Base-by-base conservation (phyloP, 2,113 vertebrate species). In the Verasper variegatus region DNA sequence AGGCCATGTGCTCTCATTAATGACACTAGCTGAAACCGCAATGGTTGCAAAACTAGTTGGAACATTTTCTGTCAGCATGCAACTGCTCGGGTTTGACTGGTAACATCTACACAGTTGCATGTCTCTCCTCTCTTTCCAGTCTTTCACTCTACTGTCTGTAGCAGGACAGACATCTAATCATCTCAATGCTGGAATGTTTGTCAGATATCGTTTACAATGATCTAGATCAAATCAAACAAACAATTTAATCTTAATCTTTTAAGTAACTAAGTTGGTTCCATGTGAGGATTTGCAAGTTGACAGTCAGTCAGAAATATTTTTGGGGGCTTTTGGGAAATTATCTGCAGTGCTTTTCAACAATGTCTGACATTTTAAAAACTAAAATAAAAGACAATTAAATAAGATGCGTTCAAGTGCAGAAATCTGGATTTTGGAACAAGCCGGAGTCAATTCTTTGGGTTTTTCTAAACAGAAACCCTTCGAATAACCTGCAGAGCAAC, bases 21-120 rank as follows among this genome's bases (percentile, higher is more conserved):
- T 72, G 49, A 76, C 61, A 78, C 63, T 23, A 42, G 12, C 27
- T 56, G 52, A 81, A 86, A 82, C 60, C 45, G 51, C 63, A 75
- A 37, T 6, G 61, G 26, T 86, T 65, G 70, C 70, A 82, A 65
- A 89, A 91, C 81, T 73, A 62, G 79, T 51, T 58, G 12, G 55
- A 71, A 65, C 27, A 20, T 65, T 78, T 72, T 73, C 68, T 57
- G 57, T 74, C 70, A 75, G n/a, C 40, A 58, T 80, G 67, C 20
- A 68, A 66, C 47, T 35, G 59, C 51, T 70, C 24, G 42, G 54
- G 60, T 51, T 68, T 60, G 64, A 68, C 47, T 63, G 52, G 26
- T 64, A n/a, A 24, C 21, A 47, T 8, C 5, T n/a, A n/a, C 51
- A n/a, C 27, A 31, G 14, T 2, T 31, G 9, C 20, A 21, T 6